phyloP scores from a whole-genome alignment of 2,797 vertebrate genomes.

The Danio kyathit region DNA sequence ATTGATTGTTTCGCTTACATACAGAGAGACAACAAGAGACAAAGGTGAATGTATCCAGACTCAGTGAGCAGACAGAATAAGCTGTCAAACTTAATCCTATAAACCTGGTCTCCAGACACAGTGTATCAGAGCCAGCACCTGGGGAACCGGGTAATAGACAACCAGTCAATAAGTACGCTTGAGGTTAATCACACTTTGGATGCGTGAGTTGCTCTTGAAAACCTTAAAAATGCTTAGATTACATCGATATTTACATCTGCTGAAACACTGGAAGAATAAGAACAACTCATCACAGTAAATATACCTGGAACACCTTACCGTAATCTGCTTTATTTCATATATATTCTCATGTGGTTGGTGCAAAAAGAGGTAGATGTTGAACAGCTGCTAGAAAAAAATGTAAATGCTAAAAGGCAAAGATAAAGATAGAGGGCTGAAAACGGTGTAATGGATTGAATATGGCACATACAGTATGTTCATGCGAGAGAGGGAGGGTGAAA shows the following conservation, averaged over 20 bases:
- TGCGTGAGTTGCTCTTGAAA: slow-evolving; percentile 24
- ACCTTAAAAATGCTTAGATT: neutral
- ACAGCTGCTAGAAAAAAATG: slow-evolving; percentile 48
- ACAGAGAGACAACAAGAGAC: slow-evolving; percentile 64
- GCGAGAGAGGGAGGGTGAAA: slow-evolving; percentile 46
- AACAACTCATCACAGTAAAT: neutral
- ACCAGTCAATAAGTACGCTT: slow-evolving; percentile 46
- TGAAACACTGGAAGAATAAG: neutral
- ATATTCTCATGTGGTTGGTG: neutral
- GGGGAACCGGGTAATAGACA: slow-evolving; percentile 29
- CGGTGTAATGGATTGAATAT: slow-evolving; percentile 45
- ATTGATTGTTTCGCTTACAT: slow-evolving; percentile 73
- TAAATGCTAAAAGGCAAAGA: slow-evolving; percentile 25
- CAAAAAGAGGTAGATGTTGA: slow-evolving; percentile 31
- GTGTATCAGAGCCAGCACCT: slow-evolving; percentile 45
- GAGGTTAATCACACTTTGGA: slow-evolving; percentile 50
- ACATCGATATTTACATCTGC: neutral
- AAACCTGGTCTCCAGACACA: slow-evolving; percentile 53
- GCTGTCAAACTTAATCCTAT: slow-evolving; percentile 62
- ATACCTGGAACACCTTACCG: neutral
- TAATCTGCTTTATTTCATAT: slow-evolving; percentile 4
- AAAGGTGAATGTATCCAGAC: slow-evolving; percentile 55
- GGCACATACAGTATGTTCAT: slow-evolving; percentile 35
- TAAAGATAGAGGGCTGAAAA: slow-evolving; percentile 29
- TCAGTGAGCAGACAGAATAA: slow-evolving; percentile 59